These are phyloP conservation scores for Brienomyrus longianalis DNA, from an alignment of 2,113 vertebrate genomes.

Conservation along the genomic window DNA sequence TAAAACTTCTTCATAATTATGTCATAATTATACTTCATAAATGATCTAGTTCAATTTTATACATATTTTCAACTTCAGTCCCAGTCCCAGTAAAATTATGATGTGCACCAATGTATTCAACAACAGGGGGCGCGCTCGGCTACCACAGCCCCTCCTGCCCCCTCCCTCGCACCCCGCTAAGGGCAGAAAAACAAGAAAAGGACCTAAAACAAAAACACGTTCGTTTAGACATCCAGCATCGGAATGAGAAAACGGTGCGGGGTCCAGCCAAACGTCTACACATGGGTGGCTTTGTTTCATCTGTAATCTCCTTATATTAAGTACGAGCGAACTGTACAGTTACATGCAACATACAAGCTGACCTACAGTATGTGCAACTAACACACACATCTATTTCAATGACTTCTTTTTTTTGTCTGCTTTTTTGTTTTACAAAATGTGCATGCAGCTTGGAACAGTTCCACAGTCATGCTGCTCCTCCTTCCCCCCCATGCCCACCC, in stretches of 20 bases:
- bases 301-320: slow-evolving; percentile 83
- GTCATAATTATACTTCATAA: slow-evolving; percentile 49
- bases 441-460: slow-evolving; percentile 94
- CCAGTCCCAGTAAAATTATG: slow-evolving; percentile 73
- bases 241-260: slow-evolving; percentile 67
- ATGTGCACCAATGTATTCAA: slow-evolving; percentile 77
- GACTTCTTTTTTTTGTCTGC: slow-evolving; percentile 52
- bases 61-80: slow-evolving; percentile 77
- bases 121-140: slow-evolving; percentile 49
- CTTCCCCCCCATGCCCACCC: neutral
- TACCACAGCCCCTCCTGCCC: slow-evolving; percentile 20
- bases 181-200: slow-evolving; percentile 53
- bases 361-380: slow-evolving; percentile 87
- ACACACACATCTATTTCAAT: slow-evolving; percentile 83
- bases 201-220: slow-evolving; percentile 48
- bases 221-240: slow-evolving; percentile 86
- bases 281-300: slow-evolving; percentile 95
- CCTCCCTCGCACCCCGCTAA: neutral
- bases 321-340: slow-evolving; percentile 99
- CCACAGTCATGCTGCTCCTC: slow-evolving; percentile 84
- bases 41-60: slow-evolving; percentile 62
- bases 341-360: slow-evolving; percentile 99
- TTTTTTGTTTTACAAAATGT: slow-evolving; percentile 76
- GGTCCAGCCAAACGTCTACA: slow-evolving; percentile 77
- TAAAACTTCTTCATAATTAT: slow-evolving; percentile 40